Evolutionary conservation across 2,113 vertebrate genomes (phyloP), one percentile per base, ranked within the genome.

Genomic region (Callaeas wilsoni): DNA sequence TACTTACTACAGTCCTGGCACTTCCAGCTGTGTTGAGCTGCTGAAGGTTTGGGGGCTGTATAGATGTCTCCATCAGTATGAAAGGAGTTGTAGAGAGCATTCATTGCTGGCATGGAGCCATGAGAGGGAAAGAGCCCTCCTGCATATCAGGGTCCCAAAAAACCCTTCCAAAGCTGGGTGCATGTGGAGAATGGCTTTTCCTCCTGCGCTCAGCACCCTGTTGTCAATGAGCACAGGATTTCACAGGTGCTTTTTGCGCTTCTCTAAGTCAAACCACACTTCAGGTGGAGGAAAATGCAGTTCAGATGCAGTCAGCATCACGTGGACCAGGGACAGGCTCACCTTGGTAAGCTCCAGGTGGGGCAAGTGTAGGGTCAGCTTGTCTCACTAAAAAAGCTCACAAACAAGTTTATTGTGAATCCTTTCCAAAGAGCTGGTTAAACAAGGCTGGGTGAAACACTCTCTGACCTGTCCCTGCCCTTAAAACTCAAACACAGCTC

Each of bases 181-280:
- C 8, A 0, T 4, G 1, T 30, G 35, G 17, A 81, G 29, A 59
- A 56, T 4, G 32, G 52, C 30, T 73, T 74, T 67, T 68, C 21
- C 37, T 81, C 8, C 3, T 44, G 39, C 0, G 0, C 49, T 74
- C 7, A 2, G 27, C 4, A 2, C 53, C 56, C 35, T 9, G 18
- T 41, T 55, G 41, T 78, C 49, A 60, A 7, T 2, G 14, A 35
- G 18, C 13, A 47, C 25, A 63, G 29, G 44, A 33, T 74, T 73
- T 94, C 81, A 42, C n/a, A 9, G 30, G n/a, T 33, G 9, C 17
- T 71, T 87, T 82, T 79, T 47, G 55, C 6, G 3, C 37, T 80
- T 73, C 32, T 73, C 13, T 26, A 11, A 73, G 67, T 44, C 79
- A 64, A 47, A 77, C 55, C 10, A 1, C n/a, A 2, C 55, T 91